These are phyloP conservation scores for Idaea aversata DNA, from an alignment of 2,888 invertebrate genomes.

Conservation along the genomic window DNA sequence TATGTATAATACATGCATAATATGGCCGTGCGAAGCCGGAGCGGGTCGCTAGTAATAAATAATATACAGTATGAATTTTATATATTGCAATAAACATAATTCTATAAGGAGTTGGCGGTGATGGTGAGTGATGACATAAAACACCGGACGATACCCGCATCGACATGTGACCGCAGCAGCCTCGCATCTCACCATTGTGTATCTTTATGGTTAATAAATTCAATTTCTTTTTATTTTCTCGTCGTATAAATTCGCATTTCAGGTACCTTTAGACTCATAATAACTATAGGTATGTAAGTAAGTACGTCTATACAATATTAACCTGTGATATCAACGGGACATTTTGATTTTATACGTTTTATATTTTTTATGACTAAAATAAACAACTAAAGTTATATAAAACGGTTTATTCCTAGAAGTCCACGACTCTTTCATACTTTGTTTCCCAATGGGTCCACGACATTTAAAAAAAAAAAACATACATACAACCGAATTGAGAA, in stretches of 20 bases:
- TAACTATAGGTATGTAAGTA: constrained; percentile 31
- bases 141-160: constrained; percentile 63
- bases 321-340: too few species aligned
- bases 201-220: constrained; percentile 33
- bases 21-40: too few species aligned
- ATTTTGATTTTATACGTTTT: too few species aligned
- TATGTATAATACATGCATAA: too few species aligned
- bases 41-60: too few species aligned
- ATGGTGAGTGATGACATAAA: constrained; percentile 39
- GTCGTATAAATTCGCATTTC: neutral
- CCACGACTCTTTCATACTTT: too few species aligned
- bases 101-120: constrained; percentile 21
- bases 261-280: constrained; percentile 48
- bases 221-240: constrained; percentile 29
- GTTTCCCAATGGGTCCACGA: too few species aligned
- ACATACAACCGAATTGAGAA: too few species aligned
- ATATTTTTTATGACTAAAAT: too few species aligned
- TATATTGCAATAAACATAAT: constrained; percentile 36
- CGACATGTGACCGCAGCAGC: constrained; percentile 36
- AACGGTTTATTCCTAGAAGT: too few species aligned
- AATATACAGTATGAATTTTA: neutral
- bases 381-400: too few species aligned
- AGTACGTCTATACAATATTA: constrained; percentile 36
- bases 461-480: too few species aligned
- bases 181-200: constrained; percentile 44